Percentiles rank a stretch among this genome's conserved stretches.
Evolutionary conservation across 2,888 invertebrate genomes (phyloP).

Genomic region (Rhabditophanes sp.): DNA sequence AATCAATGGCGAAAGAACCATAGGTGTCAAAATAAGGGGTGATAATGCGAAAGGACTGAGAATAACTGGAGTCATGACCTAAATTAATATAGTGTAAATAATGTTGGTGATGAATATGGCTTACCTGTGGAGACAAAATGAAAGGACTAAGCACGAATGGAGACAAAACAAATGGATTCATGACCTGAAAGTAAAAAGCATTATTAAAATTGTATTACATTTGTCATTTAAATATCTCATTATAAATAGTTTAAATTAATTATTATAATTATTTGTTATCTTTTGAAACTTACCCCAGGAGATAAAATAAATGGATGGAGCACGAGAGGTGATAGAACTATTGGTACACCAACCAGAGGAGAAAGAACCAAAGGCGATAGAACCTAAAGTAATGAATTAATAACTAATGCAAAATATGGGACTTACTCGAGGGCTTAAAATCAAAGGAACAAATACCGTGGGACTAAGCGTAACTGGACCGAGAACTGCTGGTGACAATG

Average conservation of each 20-base stretch:
- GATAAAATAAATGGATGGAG: slow-evolving; percentile 19
- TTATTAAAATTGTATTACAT: slow-evolving; percentile 13
- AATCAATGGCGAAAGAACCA: slow-evolving; percentile 22
- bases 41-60: slow-evolving; percentile 12
- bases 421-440: slow-evolving; percentile 12
- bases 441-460: slow-evolving; percentile 15
- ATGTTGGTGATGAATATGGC: slow-evolving; percentile 17
- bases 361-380: slow-evolving; percentile 15
- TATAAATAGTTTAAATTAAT: too few species aligned
- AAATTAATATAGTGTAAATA: slow-evolving; percentile 14
- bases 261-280: too few species aligned
- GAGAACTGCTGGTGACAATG: slow-evolving; percentile 8
- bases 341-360: slow-evolving; percentile 20
- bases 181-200: slow-evolving; percentile 16
- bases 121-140: slow-evolving; percentile 21
- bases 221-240: too few species aligned
- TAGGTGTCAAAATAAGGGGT: slow-evolving; percentile 17
- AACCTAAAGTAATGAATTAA: slow-evolving; percentile 8
- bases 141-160: slow-evolving; percentile 22
- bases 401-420: too few species aligned
- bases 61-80: slow-evolving; percentile 19
- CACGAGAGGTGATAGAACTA: slow-evolving; percentile 19
- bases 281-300: slow-evolving; percentile 16
- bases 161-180: slow-evolving; percentile 17
- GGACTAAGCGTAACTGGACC: slow-evolving; percentile 16